Evolutionary conservation across 2,888 invertebrate genomes (phyloP).

Genomic region (Hypena proboscidalis): DNA sequence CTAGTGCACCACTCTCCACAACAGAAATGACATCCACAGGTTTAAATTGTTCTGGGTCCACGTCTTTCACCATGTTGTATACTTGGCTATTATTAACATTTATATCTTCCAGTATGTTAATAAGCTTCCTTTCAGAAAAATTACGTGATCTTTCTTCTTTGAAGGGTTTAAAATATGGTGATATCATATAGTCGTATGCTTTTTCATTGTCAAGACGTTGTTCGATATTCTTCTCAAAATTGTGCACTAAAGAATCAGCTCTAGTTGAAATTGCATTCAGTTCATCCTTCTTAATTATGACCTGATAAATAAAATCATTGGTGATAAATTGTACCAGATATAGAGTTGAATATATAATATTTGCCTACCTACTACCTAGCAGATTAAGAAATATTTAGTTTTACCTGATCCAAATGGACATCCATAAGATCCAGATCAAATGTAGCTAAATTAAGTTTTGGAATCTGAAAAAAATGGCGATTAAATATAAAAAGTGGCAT

Average conservation of each 20-base stretch:
- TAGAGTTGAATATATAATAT: too few relatives aligned
- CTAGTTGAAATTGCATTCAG: constrained; percentile 30
- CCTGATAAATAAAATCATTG: constrained; percentile 32
- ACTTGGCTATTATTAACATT: constrained; percentile 58
- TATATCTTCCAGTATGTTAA: constrained; percentile 71
- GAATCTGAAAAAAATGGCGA: constrained; percentile 56
- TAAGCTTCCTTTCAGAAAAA: constrained; percentile 66
- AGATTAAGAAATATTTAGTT: neutral
- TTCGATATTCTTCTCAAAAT: constrained; percentile 31
- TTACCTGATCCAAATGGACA: constrained; percentile 65
- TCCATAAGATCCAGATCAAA: constrained; percentile 60
- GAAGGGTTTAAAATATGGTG: constrained; percentile 52
- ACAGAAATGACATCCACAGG: constrained; percentile 53
- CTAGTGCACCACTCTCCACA: neutral
- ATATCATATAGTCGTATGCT: constrained; percentile 40
- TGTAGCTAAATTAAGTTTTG: constrained; percentile 57
- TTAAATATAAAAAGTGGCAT: too few relatives aligned
- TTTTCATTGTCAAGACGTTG: constrained; percentile 31
- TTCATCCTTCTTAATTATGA: constrained; percentile 53
- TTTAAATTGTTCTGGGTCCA: constrained; percentile 55
- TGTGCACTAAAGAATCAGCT: constrained; percentile 26
- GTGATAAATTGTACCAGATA: too few relatives aligned
- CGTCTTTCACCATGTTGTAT: constrained; percentile 58
- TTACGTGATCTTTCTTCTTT: constrained; percentile 42
- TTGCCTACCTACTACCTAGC: too few relatives aligned